Conservation (phyloP, 2,888 invertebrate species). For the Pinctada fucata region DNA sequence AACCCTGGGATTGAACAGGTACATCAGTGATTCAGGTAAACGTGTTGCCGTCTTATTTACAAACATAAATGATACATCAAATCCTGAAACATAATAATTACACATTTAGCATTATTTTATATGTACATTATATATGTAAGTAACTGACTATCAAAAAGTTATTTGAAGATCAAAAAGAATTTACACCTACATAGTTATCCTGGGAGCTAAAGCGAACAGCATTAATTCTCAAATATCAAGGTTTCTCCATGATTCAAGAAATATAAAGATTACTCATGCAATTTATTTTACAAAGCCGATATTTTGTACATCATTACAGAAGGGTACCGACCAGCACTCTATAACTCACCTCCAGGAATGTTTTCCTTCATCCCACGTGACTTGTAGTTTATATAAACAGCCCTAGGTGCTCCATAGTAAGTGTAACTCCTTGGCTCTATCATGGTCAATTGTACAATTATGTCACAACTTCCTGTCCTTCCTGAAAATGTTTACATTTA, state of each 20-base stretch:
- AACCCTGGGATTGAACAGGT: conserved; percentile 58
- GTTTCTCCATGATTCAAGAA: no score
- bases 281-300: no score
- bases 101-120: neutral
- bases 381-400: conserved; percentile 59
- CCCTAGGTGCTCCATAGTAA: conserved; percentile 66
- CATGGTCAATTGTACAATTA: conserved; percentile 43
- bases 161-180: no score
- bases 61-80: conserved; percentile 65
- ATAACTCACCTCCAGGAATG: no score
- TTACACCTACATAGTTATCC: no score
- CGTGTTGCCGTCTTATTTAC: conserved; percentile 69
- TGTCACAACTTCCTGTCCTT: conserved; percentile 14
- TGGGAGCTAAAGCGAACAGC: no score
- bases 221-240: no score
- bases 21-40: conserved; percentile 68
- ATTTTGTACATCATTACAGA: no score
- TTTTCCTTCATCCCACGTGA: neutral
- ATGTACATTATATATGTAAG: no score
- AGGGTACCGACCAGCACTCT: no score
- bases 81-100: conserved; percentile 50
- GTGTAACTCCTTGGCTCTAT: conserved; percentile 44
- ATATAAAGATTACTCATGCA: no score
- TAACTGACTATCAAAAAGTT: no score
- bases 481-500: neutral